Conservation (phyloP, 2,113 vertebrate genomes). For the Cacatua alba region DNA sequence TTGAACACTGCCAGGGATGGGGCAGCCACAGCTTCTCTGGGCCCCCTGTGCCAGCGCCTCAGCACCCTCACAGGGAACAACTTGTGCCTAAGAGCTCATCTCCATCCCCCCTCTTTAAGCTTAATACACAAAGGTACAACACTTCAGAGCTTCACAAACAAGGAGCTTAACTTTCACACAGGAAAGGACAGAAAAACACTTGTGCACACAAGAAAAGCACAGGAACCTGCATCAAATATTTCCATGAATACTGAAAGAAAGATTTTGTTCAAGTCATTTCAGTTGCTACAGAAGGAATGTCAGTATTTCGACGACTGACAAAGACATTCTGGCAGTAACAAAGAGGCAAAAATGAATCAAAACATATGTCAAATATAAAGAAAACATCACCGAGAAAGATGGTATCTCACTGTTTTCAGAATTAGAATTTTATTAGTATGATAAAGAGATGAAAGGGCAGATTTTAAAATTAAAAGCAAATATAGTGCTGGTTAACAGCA, state of each 20-base stretch:
- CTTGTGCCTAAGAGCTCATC: too few species aligned
- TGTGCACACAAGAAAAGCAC: fast-evolving
- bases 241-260: background rate
- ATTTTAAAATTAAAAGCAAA: background rate
- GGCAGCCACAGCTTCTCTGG: too few species aligned
- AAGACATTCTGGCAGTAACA: background rate
- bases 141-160: background rate
- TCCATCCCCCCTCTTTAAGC: too few species aligned
- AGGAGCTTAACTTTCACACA: background rate
- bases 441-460: background rate
- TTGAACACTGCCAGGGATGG: too few species aligned
- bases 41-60: too few species aligned
- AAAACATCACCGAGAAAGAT: background rate
- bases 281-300: background rate
- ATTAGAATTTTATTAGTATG: background rate
- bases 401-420: background rate
- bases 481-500: background rate
- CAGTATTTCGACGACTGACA: background rate
- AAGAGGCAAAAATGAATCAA: background rate
- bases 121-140: background rate
- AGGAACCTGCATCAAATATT: background rate
- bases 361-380: background rate
- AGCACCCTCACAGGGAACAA: too few species aligned
- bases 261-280: background rate
- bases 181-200: background rate